Conservation (phyloP, 2,797 vertebrate species). For the Microchirus variegatus region DNA sequence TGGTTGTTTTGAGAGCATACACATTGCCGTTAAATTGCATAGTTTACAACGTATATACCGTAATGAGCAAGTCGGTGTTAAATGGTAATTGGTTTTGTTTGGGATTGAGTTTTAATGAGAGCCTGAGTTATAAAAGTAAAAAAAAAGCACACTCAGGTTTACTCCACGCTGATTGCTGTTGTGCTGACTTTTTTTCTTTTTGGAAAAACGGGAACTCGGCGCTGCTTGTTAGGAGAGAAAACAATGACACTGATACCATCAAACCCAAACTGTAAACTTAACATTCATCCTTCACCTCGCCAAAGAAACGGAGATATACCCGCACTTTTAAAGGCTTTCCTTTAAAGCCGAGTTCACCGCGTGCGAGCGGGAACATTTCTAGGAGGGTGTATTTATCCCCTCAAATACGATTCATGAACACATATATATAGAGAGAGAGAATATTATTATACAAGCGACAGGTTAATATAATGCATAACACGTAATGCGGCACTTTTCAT, state of each 20-base stretch:
- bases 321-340: background rate
- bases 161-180: background rate
- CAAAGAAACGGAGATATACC: conserved; percentile 3
- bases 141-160: background rate
- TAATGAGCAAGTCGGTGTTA: no score
- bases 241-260: background rate
- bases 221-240: background rate
- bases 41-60: no score
- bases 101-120: no score
- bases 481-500: conserved; percentile 63
- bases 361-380: conserved; percentile 11
- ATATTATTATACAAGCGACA: conserved; percentile 41
- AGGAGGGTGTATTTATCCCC: conserved; percentile 22
- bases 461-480: conserved; percentile 50
- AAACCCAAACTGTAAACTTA: background rate
- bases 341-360: background rate
- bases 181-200: conserved; percentile 9
- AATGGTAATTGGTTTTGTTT: no score
- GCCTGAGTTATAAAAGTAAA: no score
- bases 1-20: no score
- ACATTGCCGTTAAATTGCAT: no score
- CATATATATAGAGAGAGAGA: conserved; percentile 19
- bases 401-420: conserved; percentile 22
- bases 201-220: background rate
- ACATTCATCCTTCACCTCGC: background rate